Base-by-base conservation (phyloP, 2,797 vertebrate species). In the Choloepus didactylus region DNA sequence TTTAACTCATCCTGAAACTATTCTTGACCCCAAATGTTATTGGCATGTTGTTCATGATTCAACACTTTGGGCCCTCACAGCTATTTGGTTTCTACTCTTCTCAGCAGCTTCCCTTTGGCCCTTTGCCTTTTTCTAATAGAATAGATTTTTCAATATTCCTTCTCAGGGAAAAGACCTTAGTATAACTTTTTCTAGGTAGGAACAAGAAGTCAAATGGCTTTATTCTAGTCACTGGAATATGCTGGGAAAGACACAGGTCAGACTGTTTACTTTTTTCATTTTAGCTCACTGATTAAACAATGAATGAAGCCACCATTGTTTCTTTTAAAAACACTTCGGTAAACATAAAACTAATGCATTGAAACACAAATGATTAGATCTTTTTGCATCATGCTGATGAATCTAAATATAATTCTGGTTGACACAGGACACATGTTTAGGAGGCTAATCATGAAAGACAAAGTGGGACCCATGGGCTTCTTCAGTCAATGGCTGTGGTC, bases 381-480 rank as follows among this genome's bases (percentile, higher is more conserved):
- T 75, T 91, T 35, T 79, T 85, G 75, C 51, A 87, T 56, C 46
- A 41, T 93, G 69, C 23, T 46, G 23, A 76, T 64, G 31, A 77
- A 51, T 51, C 59, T 82, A 49, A 87, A 83, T 88, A 49, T 94
- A 83, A 69, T 80, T 10, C 59, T 76, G 83, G 38, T 77, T 83
- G 62, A 77, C 62, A 70, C 4, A 87, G 75, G 44, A 77, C 38
- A 56, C 69, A 46, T 72, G 44, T 23, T 93, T 29, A 87, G 76
- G 59, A 89, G 60, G 84, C 67, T 89, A 77, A 60, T 83, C 29
- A 56, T 62, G n/a, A 60, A 66, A 80, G 66, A 83, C 46, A 67
- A 25, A 67, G 6, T 62, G 67, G 64, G n/a, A 73, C 67, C 18
- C 46, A 18, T 77, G 56, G 69, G 19, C n/a, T 77, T 72, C 62